phyloP scores from a whole-genome alignment of 1,140 invertebrate genomes.

The Agrilus planipennis region DNA sequence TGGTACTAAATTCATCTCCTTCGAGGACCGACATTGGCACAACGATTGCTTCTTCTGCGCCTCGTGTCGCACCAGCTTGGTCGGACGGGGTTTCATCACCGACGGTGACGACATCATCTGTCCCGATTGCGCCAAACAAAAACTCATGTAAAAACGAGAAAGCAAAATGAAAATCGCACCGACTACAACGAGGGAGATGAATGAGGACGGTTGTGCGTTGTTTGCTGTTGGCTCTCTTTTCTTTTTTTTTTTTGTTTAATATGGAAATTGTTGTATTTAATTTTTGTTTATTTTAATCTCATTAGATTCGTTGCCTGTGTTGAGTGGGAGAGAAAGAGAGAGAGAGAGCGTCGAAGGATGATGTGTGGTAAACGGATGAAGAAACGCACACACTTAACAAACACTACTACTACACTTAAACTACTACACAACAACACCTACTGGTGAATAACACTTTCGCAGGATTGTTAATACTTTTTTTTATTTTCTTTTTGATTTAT shows the following conservation, averaged over 20 bases:
- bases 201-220: background rate
- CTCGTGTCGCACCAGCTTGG: slow-evolving; percentile 86
- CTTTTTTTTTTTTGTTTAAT: background rate
- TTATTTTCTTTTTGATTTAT: too few relatives aligned
- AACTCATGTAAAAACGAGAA: slow-evolving; percentile 60
- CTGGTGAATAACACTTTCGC: background rate
- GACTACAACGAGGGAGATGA: background rate
- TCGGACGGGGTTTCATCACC: slow-evolving; percentile 97
- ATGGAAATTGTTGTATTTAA: background rate
- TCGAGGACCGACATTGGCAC: slow-evolving; percentile 99
- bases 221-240: background rate
- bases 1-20: slow-evolving; percentile 97
- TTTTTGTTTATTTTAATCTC: slow-evolving; percentile 1
- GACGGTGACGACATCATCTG: slow-evolving; percentile 95
- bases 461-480: background rate
- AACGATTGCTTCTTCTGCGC: slow-evolving; percentile 99
- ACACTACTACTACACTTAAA: too few relatives aligned
- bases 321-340: too few relatives aligned
- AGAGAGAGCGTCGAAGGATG: too few relatives aligned
- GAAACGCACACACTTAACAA: too few relatives aligned
- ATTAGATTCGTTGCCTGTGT: slow-evolving; percentile 2
- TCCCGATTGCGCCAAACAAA: slow-evolving; percentile 96
- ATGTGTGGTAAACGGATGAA: too few relatives aligned
- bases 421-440: too few relatives aligned
- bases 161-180: background rate